Evolutionary conservation across 2,797 vertebrate genomes (phyloP).

Genomic region (Acrossocheilus wenchowensis): DNA sequence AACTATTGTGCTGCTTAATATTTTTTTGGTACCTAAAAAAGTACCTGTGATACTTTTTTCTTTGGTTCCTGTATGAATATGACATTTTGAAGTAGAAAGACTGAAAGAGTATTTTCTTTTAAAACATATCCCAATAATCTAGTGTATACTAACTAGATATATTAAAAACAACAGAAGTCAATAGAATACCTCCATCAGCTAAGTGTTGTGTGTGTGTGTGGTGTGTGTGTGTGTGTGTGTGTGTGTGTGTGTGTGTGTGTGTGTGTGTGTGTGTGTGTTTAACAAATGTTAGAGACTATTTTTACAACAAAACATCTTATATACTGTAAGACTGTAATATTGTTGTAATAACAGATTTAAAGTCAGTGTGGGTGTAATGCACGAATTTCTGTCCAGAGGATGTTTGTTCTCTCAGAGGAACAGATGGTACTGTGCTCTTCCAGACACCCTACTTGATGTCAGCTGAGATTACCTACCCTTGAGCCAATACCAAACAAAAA

Average conservation of each 20-base stretch:
- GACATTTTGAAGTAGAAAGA: too few species aligned
- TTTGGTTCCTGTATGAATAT: too few species aligned
- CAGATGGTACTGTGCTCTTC: conserved; percentile 59
- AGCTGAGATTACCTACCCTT: conserved; percentile 48
- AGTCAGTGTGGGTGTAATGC: conserved; percentile 16
- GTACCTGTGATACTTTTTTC: too few species aligned
- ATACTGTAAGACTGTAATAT: background rate
- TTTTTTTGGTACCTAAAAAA: too few species aligned
- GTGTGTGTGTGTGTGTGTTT: background rate
- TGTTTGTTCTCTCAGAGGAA: conserved; percentile 48
- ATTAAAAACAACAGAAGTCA: background rate
- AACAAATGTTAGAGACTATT: background rate
- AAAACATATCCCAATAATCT: background rate
- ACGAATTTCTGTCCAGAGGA: conserved; percentile 32
- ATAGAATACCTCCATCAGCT: background rate
- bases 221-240: background rate
- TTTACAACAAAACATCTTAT: background rate
- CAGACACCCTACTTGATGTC: conserved; percentile 55
- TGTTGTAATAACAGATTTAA: background rate
- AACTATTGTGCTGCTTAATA: too few species aligned
- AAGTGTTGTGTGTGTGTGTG: background rate
- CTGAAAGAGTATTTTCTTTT: too few species aligned
- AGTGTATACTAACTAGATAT: background rate
- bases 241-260: background rate
- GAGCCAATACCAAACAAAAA: conserved; percentile 33